Evolutionary conservation across 2,888 invertebrate species (phyloP), one percentile per base, ranked within the genome.

Genomic region (Octonoba sinensis): DNA sequence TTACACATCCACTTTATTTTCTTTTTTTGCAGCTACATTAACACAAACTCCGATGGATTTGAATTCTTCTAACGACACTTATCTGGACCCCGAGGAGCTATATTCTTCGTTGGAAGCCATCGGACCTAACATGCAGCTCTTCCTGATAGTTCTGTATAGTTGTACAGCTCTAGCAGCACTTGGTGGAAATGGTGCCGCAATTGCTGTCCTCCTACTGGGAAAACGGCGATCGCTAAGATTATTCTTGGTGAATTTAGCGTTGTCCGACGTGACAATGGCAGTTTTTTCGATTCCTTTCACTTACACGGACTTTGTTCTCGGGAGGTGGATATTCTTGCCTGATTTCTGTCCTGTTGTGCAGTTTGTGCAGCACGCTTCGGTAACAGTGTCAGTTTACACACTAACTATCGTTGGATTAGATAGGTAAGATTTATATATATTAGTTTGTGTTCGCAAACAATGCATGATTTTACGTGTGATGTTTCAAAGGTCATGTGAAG

Each of bases 211-310:
- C 65, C 85, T 87, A 0, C 85, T 87, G 13, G 90, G 90, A 18
- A 87, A 87, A 73, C 85, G 88, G 85, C 87, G 86, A 77, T 88
- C 87, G 3, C 86, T 85, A 4, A 66, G 85, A 36, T 66, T 85
- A 16, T 96, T 96, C 88, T 95, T 97, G 87, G 93, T 94, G 87
- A 91, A 90, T 86, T 90, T 97, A 85, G 96, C 96, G 0, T 91
- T 96, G 47, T 95, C 96, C 56, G 97, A 97, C 88, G 93, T 97
- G 83, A 90, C 96, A 72, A 95, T 96, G 93, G 94, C 96, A 0
- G 87, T 96, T 24, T 93, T 97, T 87, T 96, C 96, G 89, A 93
- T 97, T 84, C 96, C 96, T 2, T 96, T 96, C 87, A 94, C 95
- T 1, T 96, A 85, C 73, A 85, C 85, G 8, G 78, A 84, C 13